phyloP scores from a whole-genome alignment of 2,113 vertebrate genomes.

The Gobius niger region DNA sequence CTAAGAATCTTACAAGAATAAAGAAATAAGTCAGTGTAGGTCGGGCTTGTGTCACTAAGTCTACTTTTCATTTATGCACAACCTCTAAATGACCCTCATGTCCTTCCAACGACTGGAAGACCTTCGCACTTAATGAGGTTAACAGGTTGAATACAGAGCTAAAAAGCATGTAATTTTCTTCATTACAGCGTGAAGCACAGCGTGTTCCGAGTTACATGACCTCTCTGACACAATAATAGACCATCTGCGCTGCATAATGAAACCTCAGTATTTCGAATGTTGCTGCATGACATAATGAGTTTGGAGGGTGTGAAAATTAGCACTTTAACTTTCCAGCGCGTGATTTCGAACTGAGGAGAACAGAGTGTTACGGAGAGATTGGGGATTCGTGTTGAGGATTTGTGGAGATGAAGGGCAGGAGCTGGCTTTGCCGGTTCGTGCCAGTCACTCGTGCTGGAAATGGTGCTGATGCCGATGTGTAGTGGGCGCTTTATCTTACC shows the following conservation, averaged over 20 bases:
- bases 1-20: too few species aligned
- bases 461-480: too few species aligned
- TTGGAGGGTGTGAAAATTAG: not conserved
- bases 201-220: not conserved
- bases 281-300: not conserved
- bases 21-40: too few species aligned
- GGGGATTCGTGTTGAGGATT: slow-evolving; percentile 33
- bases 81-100: too few species aligned
- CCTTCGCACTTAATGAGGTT: too few species aligned
- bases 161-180: not conserved
- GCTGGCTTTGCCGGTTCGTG: not conserved
- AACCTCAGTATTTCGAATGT: not conserved
- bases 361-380: slow-evolving; percentile 16
- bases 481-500: too few species aligned
- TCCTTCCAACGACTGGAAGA: too few species aligned
- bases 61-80: too few species aligned
- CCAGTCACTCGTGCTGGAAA: slow-evolving; percentile 24
- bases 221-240: not conserved
- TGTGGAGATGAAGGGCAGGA: slow-evolving; percentile 17
- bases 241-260: not conserved
- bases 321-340: not conserved
- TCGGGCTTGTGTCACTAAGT: too few species aligned
- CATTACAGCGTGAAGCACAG: not conserved
- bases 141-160: not conserved
- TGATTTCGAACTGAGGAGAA: slow-evolving; percentile 14